phyloP scores from a whole-genome alignment of 2,113 vertebrate species.

The Aspidoscelis tigris region DNA sequence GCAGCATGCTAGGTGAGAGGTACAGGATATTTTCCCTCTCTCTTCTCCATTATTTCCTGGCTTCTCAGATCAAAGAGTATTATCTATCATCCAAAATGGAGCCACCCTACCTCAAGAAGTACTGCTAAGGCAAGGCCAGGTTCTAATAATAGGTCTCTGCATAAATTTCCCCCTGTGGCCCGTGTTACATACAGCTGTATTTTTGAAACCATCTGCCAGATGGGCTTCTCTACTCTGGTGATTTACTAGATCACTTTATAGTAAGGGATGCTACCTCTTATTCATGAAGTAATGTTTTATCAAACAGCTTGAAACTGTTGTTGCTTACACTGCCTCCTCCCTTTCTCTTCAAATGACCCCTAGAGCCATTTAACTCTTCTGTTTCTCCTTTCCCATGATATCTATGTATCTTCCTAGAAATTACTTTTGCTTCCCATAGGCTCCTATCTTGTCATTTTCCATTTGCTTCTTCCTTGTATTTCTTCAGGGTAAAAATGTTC shows the following conservation, averaged over 20 bases:
- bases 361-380: constrained; percentile 1
- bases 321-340: not conserved
- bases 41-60: constrained; percentile 26
- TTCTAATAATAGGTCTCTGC: constrained; percentile 30
- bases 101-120: constrained; percentile 29
- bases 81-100: constrained; percentile 38
- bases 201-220: constrained; percentile 29
- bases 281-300: constrained; percentile 28
- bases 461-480: not conserved
- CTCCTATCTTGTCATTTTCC: not conserved
- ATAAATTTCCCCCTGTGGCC: constrained; percentile 28
- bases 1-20: not conserved
- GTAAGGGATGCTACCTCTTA: constrained; percentile 15
- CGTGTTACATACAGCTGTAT: constrained; percentile 27
- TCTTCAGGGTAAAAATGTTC: not conserved
- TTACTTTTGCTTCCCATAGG: not conserved
- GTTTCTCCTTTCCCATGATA: not conserved
- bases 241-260: constrained; percentile 14
- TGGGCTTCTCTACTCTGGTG: not conserved
- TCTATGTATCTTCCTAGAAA: constrained; percentile 1
- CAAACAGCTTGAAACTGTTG: constrained; percentile 7
- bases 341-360: not conserved
- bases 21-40: constrained; percentile 10
- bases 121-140: constrained; percentile 23
- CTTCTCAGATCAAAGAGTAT: constrained; percentile 30